A percentile compares a stretch with the other conserved stretches of the same genome.
Evolutionary conservation across 2,888 invertebrate species (phyloP).

Genomic region (Nomada fabriciana): DNA sequence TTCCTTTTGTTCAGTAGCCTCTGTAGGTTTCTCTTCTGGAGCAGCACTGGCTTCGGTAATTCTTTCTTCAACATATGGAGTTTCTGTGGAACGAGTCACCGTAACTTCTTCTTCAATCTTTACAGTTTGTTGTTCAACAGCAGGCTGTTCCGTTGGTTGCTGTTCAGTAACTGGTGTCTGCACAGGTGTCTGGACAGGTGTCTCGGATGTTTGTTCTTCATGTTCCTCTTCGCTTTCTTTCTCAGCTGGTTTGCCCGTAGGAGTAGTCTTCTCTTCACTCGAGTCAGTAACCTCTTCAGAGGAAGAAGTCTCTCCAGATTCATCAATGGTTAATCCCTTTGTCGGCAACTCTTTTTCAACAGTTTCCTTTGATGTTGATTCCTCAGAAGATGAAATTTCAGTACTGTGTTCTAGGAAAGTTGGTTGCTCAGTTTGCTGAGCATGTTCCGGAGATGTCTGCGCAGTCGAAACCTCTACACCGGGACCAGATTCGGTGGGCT

Average conservation of each 20-base stretch:
- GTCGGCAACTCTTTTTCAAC: conserved; percentile 67
- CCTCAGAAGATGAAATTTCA: conserved; percentile 52
- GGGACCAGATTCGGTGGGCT: conserved; percentile 34
- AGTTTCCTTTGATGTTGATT: conserved; percentile 52
- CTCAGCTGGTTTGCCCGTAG: neutral
- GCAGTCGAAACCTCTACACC: conserved; percentile 39
- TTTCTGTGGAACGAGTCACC: conserved; percentile 51
- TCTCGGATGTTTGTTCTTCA: conserved; percentile 15
- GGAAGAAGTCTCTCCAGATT: conserved; percentile 66
- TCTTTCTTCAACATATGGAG: conserved; percentile 40
- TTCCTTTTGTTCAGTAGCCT: conserved; percentile 14
- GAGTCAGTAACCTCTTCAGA: conserved; percentile 59
- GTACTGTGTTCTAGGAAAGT: conserved; percentile 53
- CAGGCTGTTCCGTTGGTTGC: conserved; percentile 29
- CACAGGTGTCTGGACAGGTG: conserved; percentile 22
- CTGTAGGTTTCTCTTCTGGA: conserved; percentile 41
- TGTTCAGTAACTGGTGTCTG: conserved; percentile 34
- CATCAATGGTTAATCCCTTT: conserved; percentile 63
- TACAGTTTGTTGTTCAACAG: conserved; percentile 44
- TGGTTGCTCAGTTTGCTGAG: conserved; percentile 49
- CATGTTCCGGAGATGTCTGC: conserved; percentile 31
- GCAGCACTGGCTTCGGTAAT: conserved; percentile 47
- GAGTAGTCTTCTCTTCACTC: neutral
- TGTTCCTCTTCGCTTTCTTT: neutral
- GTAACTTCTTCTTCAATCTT: conserved; percentile 35